Evolutionary conservation across 2,888 invertebrate species (phyloP).

Genomic region (Caenorhabditis macrosperma): DNA sequence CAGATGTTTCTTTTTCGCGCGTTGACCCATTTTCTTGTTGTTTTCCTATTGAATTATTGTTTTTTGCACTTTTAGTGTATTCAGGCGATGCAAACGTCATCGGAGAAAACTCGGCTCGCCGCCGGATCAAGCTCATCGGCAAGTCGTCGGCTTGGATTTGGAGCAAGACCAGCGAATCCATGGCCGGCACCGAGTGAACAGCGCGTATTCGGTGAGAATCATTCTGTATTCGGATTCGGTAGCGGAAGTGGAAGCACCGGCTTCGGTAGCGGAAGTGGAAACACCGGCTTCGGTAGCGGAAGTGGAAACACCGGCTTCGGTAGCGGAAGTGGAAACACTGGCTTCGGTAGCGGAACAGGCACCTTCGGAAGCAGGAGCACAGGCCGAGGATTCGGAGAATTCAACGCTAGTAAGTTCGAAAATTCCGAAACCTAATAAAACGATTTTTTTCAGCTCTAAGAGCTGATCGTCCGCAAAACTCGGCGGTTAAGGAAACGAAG

Average conservation of each 20-base stretch:
- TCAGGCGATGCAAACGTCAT: background rate
- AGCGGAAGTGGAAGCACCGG: background rate
- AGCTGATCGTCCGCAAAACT: too few relatives aligned
- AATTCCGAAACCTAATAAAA: too few relatives aligned
- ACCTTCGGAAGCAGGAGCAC: background rate
- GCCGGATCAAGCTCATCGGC: background rate
- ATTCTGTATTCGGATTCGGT: background rate
- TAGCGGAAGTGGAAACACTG: background rate
- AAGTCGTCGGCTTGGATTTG: background rate
- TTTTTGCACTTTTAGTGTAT: too few relatives aligned
- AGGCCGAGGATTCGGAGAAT: too few relatives aligned
- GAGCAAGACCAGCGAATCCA: conserved; percentile 2
- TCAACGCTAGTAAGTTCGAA: too few relatives aligned
- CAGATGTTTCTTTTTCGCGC: background rate
- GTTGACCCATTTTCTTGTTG: background rate
- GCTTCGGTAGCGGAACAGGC: too few relatives aligned
- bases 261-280: background rate
- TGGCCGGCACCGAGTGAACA: background rate
- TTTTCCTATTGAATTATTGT: too few relatives aligned
- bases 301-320: background rate
- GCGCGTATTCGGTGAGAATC: background rate
- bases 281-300: too few relatives aligned
- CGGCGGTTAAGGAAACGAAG: too few relatives aligned
- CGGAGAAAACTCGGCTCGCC: background rate
- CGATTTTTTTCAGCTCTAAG: too few relatives aligned